Base-by-base conservation (phyloP, 2,113 vertebrate species). In the Gallinago media region DNA sequence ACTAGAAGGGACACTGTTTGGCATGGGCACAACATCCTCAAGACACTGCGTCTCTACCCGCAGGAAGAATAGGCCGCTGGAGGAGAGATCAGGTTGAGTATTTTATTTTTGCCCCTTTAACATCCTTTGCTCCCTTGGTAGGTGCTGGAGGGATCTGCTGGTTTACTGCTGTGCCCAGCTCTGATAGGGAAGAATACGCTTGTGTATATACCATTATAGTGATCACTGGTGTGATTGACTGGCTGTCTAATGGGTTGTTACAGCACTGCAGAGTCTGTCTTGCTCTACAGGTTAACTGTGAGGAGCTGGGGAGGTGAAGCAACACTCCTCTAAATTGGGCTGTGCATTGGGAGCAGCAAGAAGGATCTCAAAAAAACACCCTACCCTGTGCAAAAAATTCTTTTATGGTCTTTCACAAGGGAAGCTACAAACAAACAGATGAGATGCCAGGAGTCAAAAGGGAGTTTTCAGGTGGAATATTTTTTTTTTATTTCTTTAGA, bases 281-380 rank as follows among this genome's bases (percentile, higher is more conserved):
- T 84, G 83, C 90, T 94, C 90, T 32, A 84, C 90, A 87, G 92
- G 83, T 93, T 95, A 93, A 84, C 82, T 62, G 78, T 86, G 88
- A 94, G 92, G 73, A 94, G 73, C 90, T 84, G 56, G 76, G 90
- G 88, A 94, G 92, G 86, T 77, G 72, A 86, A 96, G 83, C 52
- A 93, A 52, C 75, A 13, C 49, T 92, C 55, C 52, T 85, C 32
- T 87, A 96, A 96, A 96, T 90, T 95, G 93, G 93, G 55, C 79
- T 92, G 85, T 95, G 90, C 52, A 86, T 88, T 94, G 91, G 92
- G 83, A 92, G 79, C 56, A 78, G 55, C 44, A 65, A 59, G 83
- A 78, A 84, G 49, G 44, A 47, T 59, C 75, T 88, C 85, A 62
- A 62, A 82, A 87, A 50, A 66, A 0, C 70, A 71, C 49, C 88